phyloP scores from a whole-genome alignment of 2,113 vertebrate genomes.

The Coturnix japonica region DNA sequence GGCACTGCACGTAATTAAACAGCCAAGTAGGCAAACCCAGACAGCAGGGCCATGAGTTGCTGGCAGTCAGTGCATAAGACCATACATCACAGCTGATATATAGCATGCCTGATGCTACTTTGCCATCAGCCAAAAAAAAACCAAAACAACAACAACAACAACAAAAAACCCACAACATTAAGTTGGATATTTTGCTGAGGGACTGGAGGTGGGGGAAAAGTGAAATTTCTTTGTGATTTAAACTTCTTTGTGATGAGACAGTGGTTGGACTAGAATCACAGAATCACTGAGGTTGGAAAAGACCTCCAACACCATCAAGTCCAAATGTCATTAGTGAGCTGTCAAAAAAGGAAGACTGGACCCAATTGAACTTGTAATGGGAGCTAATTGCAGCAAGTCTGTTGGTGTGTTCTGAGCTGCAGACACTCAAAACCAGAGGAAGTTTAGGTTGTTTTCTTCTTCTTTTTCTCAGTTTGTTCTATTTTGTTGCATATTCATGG shows the following conservation, averaged over 20 bases:
- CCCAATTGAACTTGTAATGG: neutral
- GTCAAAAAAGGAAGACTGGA: neutral
- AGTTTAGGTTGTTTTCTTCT: accelerated
- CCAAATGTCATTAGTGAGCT: accelerated
- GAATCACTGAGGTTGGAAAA: no score
- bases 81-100: neutral
- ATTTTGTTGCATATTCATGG: neutral
- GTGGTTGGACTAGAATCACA: no score
- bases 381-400: neutral
- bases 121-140: neutral
- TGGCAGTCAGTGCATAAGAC: neutral
- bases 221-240: neutral
- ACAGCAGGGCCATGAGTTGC: slow-evolving; percentile 37
- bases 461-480: neutral
- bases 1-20: slow-evolving; percentile 64
- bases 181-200: neutral
- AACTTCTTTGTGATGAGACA: neutral
- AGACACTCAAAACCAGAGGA: neutral
- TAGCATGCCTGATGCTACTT: neutral
- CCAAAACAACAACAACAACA: neutral
- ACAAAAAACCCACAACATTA: no score
- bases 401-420: neutral
- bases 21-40: slow-evolving; percentile 60
- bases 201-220: neutral
- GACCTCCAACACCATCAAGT: no score